Evolutionary conservation across 2,113 vertebrate species (phyloP).

Genomic region (Dolichallabes microphthalmus): DNA sequence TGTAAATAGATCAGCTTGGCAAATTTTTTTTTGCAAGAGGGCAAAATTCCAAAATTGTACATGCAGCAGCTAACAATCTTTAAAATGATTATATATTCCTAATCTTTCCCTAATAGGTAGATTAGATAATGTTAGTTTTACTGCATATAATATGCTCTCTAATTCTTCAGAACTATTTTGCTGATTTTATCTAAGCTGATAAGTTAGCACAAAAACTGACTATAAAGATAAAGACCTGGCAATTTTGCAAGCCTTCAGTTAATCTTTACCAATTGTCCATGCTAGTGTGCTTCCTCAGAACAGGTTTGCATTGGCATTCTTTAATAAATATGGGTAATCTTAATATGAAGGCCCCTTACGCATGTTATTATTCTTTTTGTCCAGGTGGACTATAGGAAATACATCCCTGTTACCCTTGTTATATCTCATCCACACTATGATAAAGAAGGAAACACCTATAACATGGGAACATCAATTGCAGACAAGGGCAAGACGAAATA

Average conservation of each 20-base stretch:
- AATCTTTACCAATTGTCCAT: not conserved
- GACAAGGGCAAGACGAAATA: constrained; percentile 94
- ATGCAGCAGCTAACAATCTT: not conserved
- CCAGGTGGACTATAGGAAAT: constrained; percentile 89
- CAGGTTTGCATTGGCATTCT: not conserved
- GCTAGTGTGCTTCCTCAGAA: not conserved
- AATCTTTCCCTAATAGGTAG: not conserved
- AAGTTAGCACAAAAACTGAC: not conserved
- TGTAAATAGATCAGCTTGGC: not conserved
- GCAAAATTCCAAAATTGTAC: not conserved
- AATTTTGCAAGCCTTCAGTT: not conserved
- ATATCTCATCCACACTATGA: constrained; percentile 94
- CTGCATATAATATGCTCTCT: not conserved
- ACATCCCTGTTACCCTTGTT: constrained; percentile 77
- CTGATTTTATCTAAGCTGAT: not conserved
- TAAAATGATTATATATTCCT: not conserved
- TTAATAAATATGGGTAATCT: not conserved
- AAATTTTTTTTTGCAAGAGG: not conserved
- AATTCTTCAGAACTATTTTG: not conserved
- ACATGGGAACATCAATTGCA: constrained; percentile 88
- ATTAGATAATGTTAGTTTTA: not conserved
- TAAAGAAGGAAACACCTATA: constrained; percentile 82
- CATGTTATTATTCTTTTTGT: not conserved
- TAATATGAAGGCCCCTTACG: not conserved
- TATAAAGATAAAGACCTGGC: not conserved